Evolutionary conservation across 2,113 vertebrate species (phyloP).

Genomic region (Halcyon malimbica): DNA sequence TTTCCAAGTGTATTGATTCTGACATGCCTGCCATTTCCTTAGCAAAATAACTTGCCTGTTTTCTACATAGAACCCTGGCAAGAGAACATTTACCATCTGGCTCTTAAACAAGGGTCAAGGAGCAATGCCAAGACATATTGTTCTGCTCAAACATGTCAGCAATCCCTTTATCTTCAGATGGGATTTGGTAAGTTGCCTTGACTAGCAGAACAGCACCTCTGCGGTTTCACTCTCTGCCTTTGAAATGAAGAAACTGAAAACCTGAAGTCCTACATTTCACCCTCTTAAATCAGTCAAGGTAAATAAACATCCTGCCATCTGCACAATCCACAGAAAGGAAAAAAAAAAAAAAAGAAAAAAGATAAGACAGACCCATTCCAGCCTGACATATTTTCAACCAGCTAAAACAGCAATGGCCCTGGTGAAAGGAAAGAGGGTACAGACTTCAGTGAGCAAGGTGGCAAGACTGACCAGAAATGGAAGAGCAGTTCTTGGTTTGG

Average conservation of each 20-base stretch:
- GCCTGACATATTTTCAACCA: neutral
- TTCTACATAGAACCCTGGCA: neutral
- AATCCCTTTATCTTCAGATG: neutral
- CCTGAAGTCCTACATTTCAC: neutral
- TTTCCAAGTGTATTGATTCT: slow-evolving; percentile 29
- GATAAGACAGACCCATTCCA: neutral
- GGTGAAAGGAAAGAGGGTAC: neutral
- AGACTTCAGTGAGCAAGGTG: neutral
- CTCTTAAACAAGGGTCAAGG: slow-evolving; percentile 42
- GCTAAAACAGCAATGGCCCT: neutral
- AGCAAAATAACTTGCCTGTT: slow-evolving; percentile 17
- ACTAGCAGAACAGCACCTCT: slow-evolving; percentile 11
- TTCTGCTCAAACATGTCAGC: neutral
- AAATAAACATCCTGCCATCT: neutral
- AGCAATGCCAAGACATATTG: slow-evolving; percentile 36
- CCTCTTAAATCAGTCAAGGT: neutral
- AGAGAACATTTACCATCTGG: slow-evolving; percentile 44
- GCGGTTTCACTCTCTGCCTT: neutral
- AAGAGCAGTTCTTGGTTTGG: neutral
- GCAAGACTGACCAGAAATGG: neutral
- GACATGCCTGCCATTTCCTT: slow-evolving; percentile 33
- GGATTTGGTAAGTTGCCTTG: slow-evolving; percentile 12
- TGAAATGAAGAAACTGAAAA: neutral
- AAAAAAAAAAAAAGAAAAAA: neutral
- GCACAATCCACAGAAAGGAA: neutral